phyloP scores from a whole-genome alignment of 2,797 vertebrate species.

The Rhincodon typus region DNA sequence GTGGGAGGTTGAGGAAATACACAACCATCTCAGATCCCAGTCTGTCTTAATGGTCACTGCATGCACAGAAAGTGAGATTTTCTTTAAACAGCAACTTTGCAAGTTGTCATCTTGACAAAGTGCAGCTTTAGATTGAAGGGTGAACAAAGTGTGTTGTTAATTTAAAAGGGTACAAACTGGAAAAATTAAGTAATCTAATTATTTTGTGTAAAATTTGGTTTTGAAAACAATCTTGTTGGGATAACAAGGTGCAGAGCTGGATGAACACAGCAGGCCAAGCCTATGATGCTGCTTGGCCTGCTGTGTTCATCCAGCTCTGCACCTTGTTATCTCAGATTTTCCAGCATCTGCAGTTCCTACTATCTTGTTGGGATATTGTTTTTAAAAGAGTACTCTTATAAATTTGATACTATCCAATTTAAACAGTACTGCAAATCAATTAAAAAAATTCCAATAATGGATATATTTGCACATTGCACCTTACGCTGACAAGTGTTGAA shows the following conservation, averaged over 20 bases:
- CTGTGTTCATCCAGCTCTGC: too few relatives aligned
- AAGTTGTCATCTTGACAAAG: neutral
- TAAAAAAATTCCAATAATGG: neutral
- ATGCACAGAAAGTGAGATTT: neutral
- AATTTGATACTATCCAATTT: neutral
- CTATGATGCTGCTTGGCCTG: too few relatives aligned
- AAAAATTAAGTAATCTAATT: neutral
- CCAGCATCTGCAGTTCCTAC: too few relatives aligned
- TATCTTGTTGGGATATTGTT: neutral
- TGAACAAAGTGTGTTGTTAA: neutral
- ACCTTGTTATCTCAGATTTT: too few relatives aligned
- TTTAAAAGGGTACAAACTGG: neutral
- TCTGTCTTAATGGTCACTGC: neutral
- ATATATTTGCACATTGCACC: neutral
- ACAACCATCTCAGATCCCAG: neutral
- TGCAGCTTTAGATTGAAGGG: neutral
- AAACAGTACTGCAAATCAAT: neutral
- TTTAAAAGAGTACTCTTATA: neutral
- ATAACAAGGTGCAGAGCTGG: too few relatives aligned
- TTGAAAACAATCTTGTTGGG: slow-evolving; percentile 18
- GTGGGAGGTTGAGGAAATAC: slow-evolving; percentile 8
- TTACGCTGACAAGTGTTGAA: slow-evolving; percentile 2
- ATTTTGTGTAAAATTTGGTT: neutral
- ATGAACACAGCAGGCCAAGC: too few relatives aligned
- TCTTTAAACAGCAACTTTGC: neutral